Evolutionary conservation across 35 echinoderm and acorn worm genomes (phyloP).

Genomic region (Apostichopus californicus): DNA sequence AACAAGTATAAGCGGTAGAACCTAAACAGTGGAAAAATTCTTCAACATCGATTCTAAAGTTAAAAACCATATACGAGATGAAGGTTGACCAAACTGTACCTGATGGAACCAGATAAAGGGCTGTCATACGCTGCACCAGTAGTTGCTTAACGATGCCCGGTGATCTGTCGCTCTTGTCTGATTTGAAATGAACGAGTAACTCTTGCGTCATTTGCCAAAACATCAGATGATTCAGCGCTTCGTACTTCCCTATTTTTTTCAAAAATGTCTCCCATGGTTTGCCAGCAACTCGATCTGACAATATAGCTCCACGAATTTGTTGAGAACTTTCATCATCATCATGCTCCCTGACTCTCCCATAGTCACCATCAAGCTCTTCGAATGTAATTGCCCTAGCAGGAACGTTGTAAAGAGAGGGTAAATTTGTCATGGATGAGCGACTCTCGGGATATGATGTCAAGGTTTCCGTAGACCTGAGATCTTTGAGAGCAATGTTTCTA

Average conservation of each 20-base stretch:
- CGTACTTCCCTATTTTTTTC: conserved; percentile 16
- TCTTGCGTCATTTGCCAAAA: conserved; percentile 90
- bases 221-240: conserved; percentile 62
- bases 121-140: conserved; percentile 14
- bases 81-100: background rate
- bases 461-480: background rate
- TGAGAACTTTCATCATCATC: background rate
- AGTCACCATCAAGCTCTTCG: background rate
- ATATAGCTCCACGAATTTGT: conserved; percentile 59
- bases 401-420: background rate
- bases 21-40: too few species aligned
- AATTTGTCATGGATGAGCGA: background rate
- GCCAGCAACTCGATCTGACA: conserved; percentile 80
- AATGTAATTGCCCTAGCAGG: background rate
- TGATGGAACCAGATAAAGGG: conserved; percentile 28
- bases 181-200: conserved; percentile 42
- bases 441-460: background rate
- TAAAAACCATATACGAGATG: too few species aligned
- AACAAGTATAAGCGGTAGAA: too few species aligned
- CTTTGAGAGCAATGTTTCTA: background rate
- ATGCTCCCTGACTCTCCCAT: background rate
- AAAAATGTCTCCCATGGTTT: conserved; percentile 80
- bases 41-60: too few species aligned
- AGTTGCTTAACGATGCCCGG: background rate
- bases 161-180: background rate